Evolutionary conservation across 2,888 invertebrate species (phyloP).

Genomic region (Hyposoter didymator): DNA sequence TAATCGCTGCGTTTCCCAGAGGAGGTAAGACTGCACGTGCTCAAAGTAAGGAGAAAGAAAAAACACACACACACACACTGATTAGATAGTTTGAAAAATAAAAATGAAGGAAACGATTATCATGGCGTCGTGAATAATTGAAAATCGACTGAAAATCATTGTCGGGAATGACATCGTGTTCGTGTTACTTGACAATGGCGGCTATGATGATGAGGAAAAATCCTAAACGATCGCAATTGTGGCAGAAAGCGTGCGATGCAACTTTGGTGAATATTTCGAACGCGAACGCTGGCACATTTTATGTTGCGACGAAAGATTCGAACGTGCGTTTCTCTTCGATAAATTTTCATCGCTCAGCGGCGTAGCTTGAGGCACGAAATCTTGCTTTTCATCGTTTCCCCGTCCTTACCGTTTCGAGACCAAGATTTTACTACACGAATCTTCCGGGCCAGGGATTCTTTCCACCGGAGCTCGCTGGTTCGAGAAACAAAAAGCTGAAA

Average conservation of each 20-base stretch:
- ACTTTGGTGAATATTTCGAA: constrained; percentile 33
- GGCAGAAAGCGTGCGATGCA: constrained; percentile 3
- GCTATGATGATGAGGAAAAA: constrained; percentile 1
- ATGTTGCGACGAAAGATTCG: background rate
- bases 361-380: constrained; percentile 42
- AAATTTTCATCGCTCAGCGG: constrained; percentile 8
- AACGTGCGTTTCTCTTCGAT: background rate
- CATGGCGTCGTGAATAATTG: constrained; percentile 24
- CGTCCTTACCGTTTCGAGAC: background rate
- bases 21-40: constrained; percentile 66
- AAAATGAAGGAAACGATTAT: constrained; percentile 22
- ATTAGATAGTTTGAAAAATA: constrained; percentile 31
- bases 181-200: background rate
- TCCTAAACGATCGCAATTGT: background rate
- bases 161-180: constrained; percentile 39
- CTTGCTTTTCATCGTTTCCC: constrained; percentile 23
- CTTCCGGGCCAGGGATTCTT: background rate
- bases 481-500: background rate
- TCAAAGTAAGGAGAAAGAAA: constrained; percentile 58
- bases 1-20: background rate
- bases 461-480: background rate
- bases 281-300: constrained; percentile 1
- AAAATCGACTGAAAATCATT: constrained; percentile 50
- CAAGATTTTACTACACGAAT: background rate
- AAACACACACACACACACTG: background rate